Evolutionary conservation across 2,797 vertebrate species (phyloP), one percentile per base, ranked within the genome.

Genomic region (Dallia pectoralis): DNA sequence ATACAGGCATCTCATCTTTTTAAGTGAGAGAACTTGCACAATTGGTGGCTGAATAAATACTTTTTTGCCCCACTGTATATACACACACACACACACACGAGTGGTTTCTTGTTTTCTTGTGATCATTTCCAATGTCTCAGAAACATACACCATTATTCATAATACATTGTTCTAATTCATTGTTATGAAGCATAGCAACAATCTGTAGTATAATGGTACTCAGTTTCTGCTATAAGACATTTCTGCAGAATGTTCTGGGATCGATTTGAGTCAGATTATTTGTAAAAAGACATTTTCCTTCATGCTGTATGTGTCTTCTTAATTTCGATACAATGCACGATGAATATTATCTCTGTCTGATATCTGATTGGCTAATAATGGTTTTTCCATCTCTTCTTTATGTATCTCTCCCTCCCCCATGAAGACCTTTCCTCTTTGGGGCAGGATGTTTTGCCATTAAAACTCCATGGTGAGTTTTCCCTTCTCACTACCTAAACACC

Each of bases 361-460:
- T 85, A 85, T 83, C 84, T 78, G 87, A 91, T 91, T 93, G 87
- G 85, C 90, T 92, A 93, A 95, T 95, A 91, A 95, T 85, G 93
- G 89, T 91, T 93, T 96, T 90, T 95, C 92, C 93, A 89, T 96
- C 94, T 96, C 91, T 93, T 89, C 51, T 53, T 53, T 92, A 75
- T 84, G 81, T 87, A 73, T 85, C 53, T 81, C 76, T 83, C 36
- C 25, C 64, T 53, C 67, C 29, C 19, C 61, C 85, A 84, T 91
- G 95, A 97, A 99, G 97, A 95, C 97, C 96, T 93, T 98, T 98
- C 95, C 96, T 99, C 94, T 97, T 99, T 97, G 97, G 97, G 96
- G 96, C 96, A 92, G 97, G 97, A 95, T 99, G 97, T 97, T 98
- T 99, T 98, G 97, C 97, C 95, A 97, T 98, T 94, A 98, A 96